Conservation (phyloP, 2,113 vertebrate genomes). For the Prunella fulvescens region DNA sequence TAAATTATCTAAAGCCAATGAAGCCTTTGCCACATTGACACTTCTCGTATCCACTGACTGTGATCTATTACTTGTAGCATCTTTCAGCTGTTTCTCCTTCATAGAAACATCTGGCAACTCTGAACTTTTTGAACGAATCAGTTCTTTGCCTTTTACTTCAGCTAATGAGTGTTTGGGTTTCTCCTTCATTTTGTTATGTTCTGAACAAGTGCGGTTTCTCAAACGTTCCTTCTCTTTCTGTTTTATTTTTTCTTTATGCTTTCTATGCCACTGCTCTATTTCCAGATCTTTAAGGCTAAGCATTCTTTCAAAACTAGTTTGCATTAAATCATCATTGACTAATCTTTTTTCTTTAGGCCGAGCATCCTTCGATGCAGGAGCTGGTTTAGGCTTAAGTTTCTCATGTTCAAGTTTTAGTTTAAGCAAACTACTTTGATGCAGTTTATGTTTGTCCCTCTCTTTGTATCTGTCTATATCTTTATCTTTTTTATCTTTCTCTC, state of each 20-base stretch:
- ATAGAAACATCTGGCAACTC: constrained; percentile 79
- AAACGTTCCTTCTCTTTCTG: constrained; percentile 94
- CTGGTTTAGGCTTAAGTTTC: constrained; percentile 81
- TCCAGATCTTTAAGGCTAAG: constrained; percentile 96
- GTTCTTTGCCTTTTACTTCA: constrained; percentile 85
- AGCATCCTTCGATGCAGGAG: constrained; percentile 77
- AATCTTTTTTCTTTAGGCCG: constrained; percentile 94
- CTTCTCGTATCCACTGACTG: constrained; percentile 86
- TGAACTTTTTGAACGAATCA: constrained; percentile 89
- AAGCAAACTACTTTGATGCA: constrained; percentile 76
- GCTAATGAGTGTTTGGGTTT: constrained; percentile 70
- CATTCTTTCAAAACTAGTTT: constrained; percentile 98
- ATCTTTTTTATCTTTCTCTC: constrained; percentile 90
- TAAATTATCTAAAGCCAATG: constrained; percentile 77
- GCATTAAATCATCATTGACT: constrained; percentile 97
- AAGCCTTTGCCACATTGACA: constrained; percentile 71
- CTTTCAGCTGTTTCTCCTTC: constrained; percentile 84
- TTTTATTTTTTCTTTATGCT: constrained; percentile 98
- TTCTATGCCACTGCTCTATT: constrained; percentile 97
- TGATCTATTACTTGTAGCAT: constrained; percentile 78
- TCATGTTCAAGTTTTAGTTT: constrained; percentile 81
- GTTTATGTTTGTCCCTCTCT: constrained; percentile 87
- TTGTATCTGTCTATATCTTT: constrained; percentile 89
- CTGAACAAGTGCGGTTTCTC: constrained; percentile 82
- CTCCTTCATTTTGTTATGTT: constrained; percentile 84